Evolutionary conservation across 2,888 invertebrate species (phyloP).

Genomic region (Mesorhabditis belari): DNA sequence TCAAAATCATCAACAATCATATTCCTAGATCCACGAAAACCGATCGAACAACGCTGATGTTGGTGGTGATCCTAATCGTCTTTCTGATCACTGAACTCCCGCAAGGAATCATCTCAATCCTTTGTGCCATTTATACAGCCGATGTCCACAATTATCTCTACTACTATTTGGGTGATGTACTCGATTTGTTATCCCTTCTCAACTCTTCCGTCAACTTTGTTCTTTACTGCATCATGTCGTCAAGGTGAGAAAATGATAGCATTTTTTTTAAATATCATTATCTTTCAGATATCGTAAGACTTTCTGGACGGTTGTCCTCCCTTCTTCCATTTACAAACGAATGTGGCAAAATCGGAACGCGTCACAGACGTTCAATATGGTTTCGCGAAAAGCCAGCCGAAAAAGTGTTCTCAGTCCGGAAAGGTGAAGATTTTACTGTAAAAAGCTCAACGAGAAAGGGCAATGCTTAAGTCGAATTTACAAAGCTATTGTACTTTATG

Average conservation of each 20-base stretch:
- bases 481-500: too few species aligned
- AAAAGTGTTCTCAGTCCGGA: too few species aligned
- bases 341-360: background rate
- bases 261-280: background rate
- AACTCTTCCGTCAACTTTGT: constrained; percentile 73
- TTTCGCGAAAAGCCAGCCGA: background rate
- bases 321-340: constrained; percentile 13
- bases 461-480: too few species aligned
- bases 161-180: constrained; percentile 64
- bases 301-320: constrained; percentile 44
- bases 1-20: constrained; percentile 1
- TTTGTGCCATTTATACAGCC: constrained; percentile 45
- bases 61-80: constrained; percentile 71
- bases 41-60: constrained; percentile 68
- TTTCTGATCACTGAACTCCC: constrained; percentile 72
- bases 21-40: constrained; percentile 6
- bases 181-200: constrained; percentile 67
- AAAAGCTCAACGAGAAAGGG: too few species aligned
- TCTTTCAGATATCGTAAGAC: constrained; percentile 27
- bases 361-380: background rate
- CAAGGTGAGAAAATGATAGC: constrained; percentile 6
- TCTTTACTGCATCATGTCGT: constrained; percentile 70
- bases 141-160: constrained; percentile 36
- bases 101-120: constrained; percentile 42
- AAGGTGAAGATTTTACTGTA: too few species aligned